A percentile compares a stretch with the other conserved stretches of the same genome.
Evolutionary conservation across 2,113 vertebrate species (phyloP).

Genomic region (Cyphomyrus discorhynchus): DNA sequence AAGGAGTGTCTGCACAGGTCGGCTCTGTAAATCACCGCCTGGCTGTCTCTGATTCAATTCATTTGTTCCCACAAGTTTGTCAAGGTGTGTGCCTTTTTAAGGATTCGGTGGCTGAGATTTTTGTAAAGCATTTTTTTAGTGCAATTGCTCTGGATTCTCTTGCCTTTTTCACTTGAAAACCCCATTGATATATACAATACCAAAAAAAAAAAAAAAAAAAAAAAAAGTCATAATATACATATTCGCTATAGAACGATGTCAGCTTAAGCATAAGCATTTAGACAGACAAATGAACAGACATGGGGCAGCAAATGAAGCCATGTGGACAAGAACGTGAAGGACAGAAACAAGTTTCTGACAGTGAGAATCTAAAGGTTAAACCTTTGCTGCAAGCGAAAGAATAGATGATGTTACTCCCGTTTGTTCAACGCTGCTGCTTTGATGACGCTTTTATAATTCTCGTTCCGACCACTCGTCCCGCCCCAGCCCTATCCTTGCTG

Average conservation of each 20-base stretch:
- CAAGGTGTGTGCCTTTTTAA: constrained; percentile 50
- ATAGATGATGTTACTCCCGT: background rate
- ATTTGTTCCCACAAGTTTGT: constrained; percentile 9
- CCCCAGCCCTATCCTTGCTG: background rate
- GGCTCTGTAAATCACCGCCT: background rate
- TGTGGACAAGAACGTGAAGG: background rate
- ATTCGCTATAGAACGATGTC: background rate
- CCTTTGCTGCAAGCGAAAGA: background rate
- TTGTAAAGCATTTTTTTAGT: constrained; percentile 2
- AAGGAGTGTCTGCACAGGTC: background rate
- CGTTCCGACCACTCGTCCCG: background rate
- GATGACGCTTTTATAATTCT: background rate
- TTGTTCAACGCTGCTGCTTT: background rate
- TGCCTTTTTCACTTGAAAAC: constrained; percentile 29
- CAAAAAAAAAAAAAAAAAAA: background rate
- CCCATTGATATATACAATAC: constrained; percentile 14
- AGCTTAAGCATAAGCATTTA: background rate
- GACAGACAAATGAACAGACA: background rate
- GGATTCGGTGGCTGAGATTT: constrained; percentile 28
- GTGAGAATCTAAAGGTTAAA: background rate
- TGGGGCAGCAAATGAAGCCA: constrained; percentile 17
- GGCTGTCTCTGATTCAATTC: background rate
- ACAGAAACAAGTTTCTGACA: background rate
- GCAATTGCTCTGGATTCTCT: constrained; percentile 17
- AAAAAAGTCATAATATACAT: background rate